Evolutionary conservation across 2,888 invertebrate species (phyloP).

Genomic region (Bembecia ichneumoniformis): DNA sequence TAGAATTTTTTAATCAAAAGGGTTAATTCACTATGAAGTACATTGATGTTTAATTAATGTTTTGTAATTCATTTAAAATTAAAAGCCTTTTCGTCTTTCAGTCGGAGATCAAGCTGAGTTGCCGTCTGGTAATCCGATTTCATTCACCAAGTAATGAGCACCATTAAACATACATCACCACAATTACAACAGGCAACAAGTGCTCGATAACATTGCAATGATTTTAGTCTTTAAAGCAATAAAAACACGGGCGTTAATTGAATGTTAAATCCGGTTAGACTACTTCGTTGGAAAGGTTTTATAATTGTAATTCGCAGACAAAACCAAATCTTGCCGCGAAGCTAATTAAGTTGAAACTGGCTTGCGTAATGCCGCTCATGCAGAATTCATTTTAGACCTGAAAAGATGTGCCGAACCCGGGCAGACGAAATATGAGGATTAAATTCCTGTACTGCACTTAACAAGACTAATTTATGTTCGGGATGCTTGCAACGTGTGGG

Average conservation of each 20-base stretch:
- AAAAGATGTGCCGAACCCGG: constrained; percentile 63
- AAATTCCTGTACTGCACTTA: constrained; percentile 70
- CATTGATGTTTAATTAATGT: neutral
- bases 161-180: constrained; percentile 41
- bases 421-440: constrained; percentile 72
- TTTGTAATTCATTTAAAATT: constrained; percentile 31
- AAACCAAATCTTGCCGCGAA: constrained; percentile 26
- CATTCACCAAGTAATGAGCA: constrained; percentile 59
- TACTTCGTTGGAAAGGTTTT: constrained; percentile 10
- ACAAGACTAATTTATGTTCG: constrained; percentile 68
- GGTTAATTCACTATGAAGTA: neutral
- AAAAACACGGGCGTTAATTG: neutral
- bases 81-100: constrained; percentile 37
- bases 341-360: constrained; percentile 28
- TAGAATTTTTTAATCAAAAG: neutral
- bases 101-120: constrained; percentile 47
- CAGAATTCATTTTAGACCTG: constrained; percentile 51
- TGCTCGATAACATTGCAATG: neutral
- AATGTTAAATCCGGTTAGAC: neutral
- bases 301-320: constrained; percentile 14
- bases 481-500: constrained; percentile 38
- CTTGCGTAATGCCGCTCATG: constrained; percentile 22
- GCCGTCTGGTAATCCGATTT: constrained; percentile 55
- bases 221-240: neutral
- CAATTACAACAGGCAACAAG: constrained; percentile 18